These are phyloP conservation scores for Elymnias hypermnestra DNA, from an alignment of 1,140 invertebrate genomes.

Conservation along the genomic window DNA sequence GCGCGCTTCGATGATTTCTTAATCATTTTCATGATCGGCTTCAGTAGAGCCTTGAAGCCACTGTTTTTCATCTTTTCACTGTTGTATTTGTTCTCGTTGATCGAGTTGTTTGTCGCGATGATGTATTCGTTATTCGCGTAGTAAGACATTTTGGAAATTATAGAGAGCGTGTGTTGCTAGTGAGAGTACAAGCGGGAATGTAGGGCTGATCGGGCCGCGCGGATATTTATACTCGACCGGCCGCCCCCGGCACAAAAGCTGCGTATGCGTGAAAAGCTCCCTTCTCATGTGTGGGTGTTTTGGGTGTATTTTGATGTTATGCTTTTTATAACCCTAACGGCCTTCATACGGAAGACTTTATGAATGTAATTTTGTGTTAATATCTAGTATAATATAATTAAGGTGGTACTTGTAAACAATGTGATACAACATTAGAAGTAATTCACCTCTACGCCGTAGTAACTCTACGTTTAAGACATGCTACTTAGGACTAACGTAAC, in stretches of 20 bases:
- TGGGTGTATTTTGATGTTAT: constrained; percentile 58
- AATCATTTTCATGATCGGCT: constrained; percentile 73
- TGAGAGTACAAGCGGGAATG: constrained; percentile 70
- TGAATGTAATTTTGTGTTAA: too few species aligned
- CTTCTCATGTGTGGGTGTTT: constrained; percentile 53
- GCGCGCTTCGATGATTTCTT: constrained; percentile 74
- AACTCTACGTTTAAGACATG: neutral
- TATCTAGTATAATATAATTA: too few species aligned
- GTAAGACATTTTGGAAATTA: constrained; percentile 64
- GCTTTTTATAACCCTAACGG: too few species aligned
- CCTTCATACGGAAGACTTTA: too few species aligned
- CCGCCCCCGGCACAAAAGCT: constrained; percentile 67
- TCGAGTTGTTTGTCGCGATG: constrained; percentile 74
- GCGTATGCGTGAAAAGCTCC: constrained; percentile 54
- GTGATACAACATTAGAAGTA: too few species aligned
- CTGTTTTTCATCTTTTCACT: constrained; percentile 74
- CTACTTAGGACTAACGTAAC: too few species aligned
- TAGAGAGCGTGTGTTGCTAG: constrained; percentile 68
- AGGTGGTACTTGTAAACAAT: too few species aligned
- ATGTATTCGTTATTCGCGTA: constrained; percentile 76
- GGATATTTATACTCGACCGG: constrained; percentile 54
- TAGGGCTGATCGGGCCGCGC: constrained; percentile 52
- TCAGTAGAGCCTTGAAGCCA: constrained; percentile 77
- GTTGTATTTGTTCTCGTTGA: constrained; percentile 76
- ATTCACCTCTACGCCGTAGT: constrained; percentile 25